Evolutionary conservation across 2,797 vertebrate genomes (phyloP).

Genomic region (Bradypus variegatus): DNA sequence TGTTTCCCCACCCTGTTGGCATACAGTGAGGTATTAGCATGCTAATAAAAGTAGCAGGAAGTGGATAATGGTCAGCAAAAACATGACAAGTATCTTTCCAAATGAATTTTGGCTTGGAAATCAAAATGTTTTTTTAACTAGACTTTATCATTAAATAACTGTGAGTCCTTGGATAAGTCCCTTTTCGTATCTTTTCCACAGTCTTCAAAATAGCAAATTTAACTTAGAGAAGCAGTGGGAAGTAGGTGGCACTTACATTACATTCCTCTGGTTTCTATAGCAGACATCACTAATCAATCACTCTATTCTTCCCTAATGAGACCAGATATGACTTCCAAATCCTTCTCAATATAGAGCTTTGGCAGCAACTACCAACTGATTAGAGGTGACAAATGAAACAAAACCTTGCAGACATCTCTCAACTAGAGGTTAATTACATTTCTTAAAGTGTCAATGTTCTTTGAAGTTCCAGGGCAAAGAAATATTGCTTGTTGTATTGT

Average conservation of each 20-base stretch:
- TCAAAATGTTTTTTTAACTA: neutral
- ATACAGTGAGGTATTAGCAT: neutral
- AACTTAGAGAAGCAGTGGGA: neutral
- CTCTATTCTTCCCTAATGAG: neutral
- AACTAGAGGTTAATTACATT: slow-evolving; percentile 30
- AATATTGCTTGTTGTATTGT: slow-evolving; percentile 28
- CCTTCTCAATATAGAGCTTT: neutral
- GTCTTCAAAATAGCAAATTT: slow-evolving; percentile 8
- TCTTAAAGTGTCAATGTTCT: slow-evolving; percentile 20
- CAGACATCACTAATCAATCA: slow-evolving; percentile 1
- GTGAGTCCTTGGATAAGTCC: neutral
- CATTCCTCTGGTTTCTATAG: neutral
- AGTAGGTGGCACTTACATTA: neutral
- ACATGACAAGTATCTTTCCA: neutral
- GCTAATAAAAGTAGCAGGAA: neutral
- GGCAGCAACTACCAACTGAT: neutral
- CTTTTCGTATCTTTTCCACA: neutral
- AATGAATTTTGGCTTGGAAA: neutral
- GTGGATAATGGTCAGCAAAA: neutral
- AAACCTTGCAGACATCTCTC: slow-evolving; percentile 12
- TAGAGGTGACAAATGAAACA: neutral
- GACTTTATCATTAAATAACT: neutral
- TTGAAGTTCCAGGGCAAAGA: slow-evolving; percentile 13
- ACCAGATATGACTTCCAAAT: neutral
- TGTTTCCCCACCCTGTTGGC: neutral